Conservation (phyloP, 2,888 invertebrate species). For the Lepidocyrtoides sp. region DNA sequence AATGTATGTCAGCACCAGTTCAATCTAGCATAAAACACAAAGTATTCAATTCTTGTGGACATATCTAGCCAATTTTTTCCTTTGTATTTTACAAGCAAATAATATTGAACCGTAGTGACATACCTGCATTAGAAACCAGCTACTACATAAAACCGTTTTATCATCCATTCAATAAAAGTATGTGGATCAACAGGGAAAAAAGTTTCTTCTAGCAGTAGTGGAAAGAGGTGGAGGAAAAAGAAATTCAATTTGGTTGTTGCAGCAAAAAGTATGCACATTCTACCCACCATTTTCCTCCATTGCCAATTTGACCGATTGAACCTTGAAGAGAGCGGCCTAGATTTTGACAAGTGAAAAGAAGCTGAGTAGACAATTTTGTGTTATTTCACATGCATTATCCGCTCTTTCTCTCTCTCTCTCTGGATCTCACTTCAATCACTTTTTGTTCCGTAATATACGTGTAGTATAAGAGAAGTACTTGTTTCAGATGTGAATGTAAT, state of each 20-base stretch:
- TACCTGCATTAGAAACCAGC: neutral
- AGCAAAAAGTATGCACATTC: slow-evolving; percentile 18
- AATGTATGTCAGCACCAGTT: neutral
- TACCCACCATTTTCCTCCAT: neutral
- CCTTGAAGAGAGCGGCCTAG: slow-evolving; percentile 6
- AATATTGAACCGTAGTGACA: neutral
- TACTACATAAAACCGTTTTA: neutral
- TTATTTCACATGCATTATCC: slow-evolving; percentile 26
- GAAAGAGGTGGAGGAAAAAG: neutral
- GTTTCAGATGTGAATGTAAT: neutral
- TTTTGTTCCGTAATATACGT: neutral
- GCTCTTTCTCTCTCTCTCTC: neutral
- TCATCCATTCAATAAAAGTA: neutral
- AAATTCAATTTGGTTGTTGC: neutral
- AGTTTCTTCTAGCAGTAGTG: neutral
- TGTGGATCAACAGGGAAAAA: neutral
- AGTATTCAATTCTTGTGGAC: neutral
- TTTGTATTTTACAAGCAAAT: slow-evolving; percentile 34
- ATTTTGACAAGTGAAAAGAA: slow-evolving; percentile 35
- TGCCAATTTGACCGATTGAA: slow-evolving; percentile 27
- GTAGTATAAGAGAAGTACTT: neutral
- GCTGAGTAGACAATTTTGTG: neutral
- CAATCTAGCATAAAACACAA: neutral
- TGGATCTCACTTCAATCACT: slow-evolving; percentile 8
- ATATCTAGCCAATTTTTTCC: slow-evolving; percentile 11